Evolutionary conservation across 2,888 invertebrate species (phyloP), one percentile per base, ranked within the genome.

Genomic region (Metalampra italica): DNA sequence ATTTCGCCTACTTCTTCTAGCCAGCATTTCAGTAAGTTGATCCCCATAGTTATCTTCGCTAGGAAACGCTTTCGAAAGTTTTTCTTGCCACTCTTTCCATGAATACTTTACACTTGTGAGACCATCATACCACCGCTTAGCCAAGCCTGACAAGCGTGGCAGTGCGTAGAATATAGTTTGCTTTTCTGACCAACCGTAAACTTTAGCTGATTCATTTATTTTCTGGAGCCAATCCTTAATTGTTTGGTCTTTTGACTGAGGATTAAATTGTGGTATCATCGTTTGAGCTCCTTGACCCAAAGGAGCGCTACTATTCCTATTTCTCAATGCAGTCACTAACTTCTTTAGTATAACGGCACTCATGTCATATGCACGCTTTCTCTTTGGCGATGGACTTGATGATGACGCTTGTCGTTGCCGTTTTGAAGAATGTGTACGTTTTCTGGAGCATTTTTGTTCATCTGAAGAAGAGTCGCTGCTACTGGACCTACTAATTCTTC

Each of bases 151-250:
- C 12, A 60, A 34, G 46, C 53, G 50, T 11, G 52, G 60, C 7
- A 57, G 34, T 0, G 55, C 54, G 37, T 52, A 55, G 41, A 52
- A 51, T 15, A 54, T 57, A 2, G 45, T 57, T 40, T 56, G 56
- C 0, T 49, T 41, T n/a, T 60, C 58, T 1, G 53, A 46, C 60
- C 57, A 60, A 5, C 56, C 55, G 37, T 52, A 57, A 8, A 56
- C 46, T 9, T 55, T 30, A 5, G 56, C 54, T 0, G 51, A 51
- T 29, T 57, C 57, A 39, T 60, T 51, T 14, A 56, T 52, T 49
- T 58, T 58, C 1, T 30, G 12, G 29, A 56, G 29, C 57, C 57
- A 57, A 12, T 50, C 51, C 14, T 58, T 52, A 45, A 58, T 58
- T 1, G 32, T 32, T 11, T 32, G 32, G 32, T 8, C 11, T 32